A percentile compares a stretch with the other conserved stretches of the same genome.
These are phyloP conservation scores for Geotrupes spiniger DNA, from an alignment of 2,888 invertebrate genomes.

Conservation along the genomic window DNA sequence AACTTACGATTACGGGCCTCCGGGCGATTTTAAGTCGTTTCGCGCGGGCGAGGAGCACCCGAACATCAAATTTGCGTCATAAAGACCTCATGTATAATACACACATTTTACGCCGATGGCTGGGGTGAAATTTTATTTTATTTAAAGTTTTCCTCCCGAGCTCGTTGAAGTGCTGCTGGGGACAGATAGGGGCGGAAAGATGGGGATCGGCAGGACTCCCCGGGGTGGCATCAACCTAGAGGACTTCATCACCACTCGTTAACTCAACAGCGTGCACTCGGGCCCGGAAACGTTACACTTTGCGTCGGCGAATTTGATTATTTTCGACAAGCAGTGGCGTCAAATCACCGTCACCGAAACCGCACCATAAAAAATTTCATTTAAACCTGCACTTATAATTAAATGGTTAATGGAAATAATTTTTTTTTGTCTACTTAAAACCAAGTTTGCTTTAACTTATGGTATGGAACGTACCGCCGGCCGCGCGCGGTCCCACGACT, in stretches of 20 bases:
- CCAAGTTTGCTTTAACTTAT: too few relatives aligned
- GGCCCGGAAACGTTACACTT: slow-evolving; percentile 10
- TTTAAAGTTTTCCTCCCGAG: slow-evolving; percentile 17
- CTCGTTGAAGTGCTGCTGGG: slow-evolving; percentile 15
- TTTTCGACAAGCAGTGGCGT: slow-evolving; percentile 10
- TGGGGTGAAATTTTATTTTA: slow-evolving; percentile 17
- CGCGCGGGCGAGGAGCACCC: background rate
- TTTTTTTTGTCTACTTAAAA: too few relatives aligned
- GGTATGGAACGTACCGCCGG: too few relatives aligned
- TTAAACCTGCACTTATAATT: too few relatives aligned
- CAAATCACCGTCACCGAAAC: slow-evolving; percentile 1
- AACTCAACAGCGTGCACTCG: slow-evolving; percentile 27
- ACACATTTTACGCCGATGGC: slow-evolving; percentile 17
- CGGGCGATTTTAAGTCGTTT: too few relatives aligned
- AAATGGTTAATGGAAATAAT: too few relatives aligned
- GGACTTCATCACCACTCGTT: slow-evolving; percentile 36
- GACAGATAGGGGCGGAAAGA: slow-evolving; percentile 23
- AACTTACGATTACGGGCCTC: too few relatives aligned
- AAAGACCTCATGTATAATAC: slow-evolving; percentile 15
- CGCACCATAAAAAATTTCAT: too few relatives aligned
- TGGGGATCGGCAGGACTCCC: slow-evolving; percentile 28
- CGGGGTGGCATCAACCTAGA: slow-evolving; percentile 32
- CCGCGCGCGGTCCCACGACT: too few relatives aligned
- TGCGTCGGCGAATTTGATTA: slow-evolving; percentile 14
- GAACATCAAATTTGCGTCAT: slow-evolving; percentile 17